These are phyloP conservation scores for Nomada fabriciana DNA, from an alignment of 2,888 invertebrate genomes.

Conservation along the genomic window DNA sequence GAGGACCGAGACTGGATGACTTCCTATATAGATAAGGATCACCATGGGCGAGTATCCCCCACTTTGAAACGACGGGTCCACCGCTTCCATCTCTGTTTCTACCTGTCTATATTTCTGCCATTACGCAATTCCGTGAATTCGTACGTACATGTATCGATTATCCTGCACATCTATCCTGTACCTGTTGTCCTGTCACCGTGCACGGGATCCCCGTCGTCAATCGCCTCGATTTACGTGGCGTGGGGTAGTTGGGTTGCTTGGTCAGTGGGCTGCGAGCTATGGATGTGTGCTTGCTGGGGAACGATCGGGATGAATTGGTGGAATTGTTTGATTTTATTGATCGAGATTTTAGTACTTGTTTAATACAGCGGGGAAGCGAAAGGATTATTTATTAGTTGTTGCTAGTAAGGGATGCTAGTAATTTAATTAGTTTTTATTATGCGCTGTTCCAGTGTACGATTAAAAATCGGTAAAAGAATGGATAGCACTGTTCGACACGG, in stretches of 20 bases:
- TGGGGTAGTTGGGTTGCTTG: not conserved
- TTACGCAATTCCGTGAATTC: slow-evolving; percentile 71
- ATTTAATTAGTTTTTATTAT: no score
- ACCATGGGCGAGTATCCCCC: slow-evolving; percentile 69
- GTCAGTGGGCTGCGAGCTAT: not conserved
- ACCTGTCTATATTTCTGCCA: slow-evolving; percentile 53
- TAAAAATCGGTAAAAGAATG: no score
- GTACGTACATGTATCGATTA: slow-evolving; percentile 67
- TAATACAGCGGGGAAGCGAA: no score
- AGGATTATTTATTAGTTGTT: no score
- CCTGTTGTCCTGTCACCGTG: slow-evolving; percentile 33
- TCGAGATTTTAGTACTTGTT: no score
- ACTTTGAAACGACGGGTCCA: slow-evolving; percentile 72
- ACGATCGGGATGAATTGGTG: no score
- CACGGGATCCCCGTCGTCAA: slow-evolving; percentile 34
- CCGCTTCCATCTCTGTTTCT: slow-evolving; percentile 40
- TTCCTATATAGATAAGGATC: slow-evolving; percentile 75
- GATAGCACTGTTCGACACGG: no score
- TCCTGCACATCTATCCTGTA: slow-evolving; percentile 57
- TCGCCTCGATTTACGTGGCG: slow-evolving; percentile 7
- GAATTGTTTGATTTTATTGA: no score
- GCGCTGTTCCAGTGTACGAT: no score
- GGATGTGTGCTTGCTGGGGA: no score
- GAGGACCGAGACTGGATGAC: slow-evolving; percentile 66
- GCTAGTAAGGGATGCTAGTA: no score